Evolutionary conservation across 2,797 vertebrate species (phyloP).

Genomic region (Pipistrellus pipistrellus): DNA sequence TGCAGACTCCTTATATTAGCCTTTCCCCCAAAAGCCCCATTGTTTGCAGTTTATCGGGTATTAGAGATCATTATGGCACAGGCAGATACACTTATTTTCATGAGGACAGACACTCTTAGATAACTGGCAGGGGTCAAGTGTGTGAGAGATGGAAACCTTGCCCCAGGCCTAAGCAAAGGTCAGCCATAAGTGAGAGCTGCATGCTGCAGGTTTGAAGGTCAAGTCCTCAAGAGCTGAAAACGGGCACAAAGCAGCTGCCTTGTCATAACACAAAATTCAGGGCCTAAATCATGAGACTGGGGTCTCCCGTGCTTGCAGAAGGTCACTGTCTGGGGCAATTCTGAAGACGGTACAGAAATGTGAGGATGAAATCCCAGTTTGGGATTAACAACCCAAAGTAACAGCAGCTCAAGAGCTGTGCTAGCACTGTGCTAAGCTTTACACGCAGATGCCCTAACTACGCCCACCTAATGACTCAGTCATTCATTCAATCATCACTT

Average conservation of each 20-base stretch:
- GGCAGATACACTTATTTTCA: slow-evolving; percentile 68
- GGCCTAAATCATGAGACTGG: slow-evolving; percentile 42
- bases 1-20: slow-evolving; percentile 52
- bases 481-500: not conserved
- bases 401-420: not conserved
- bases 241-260: slow-evolving; percentile 37
- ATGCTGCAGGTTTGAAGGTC: slow-evolving; percentile 71
- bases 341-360: not conserved
- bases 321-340: not conserved
- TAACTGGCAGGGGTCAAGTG: slow-evolving; percentile 68
- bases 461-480: not conserved
- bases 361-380: not conserved
- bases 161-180: slow-evolving; percentile 80
- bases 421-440: not conserved
- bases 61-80: slow-evolving; percentile 74
- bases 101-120: slow-evolving; percentile 53
- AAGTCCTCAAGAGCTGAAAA: slow-evolving; percentile 47
- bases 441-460: too few species aligned
- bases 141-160: slow-evolving; percentile 77
- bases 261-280: slow-evolving; percentile 28
- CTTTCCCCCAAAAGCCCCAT: slow-evolving; percentile 65
- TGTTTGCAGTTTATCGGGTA: slow-evolving; percentile 79
- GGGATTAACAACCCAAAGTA: not conserved
- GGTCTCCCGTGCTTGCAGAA: slow-evolving; percentile 45
- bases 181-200: slow-evolving; percentile 61